Base-by-base conservation (phyloP, 2,113 vertebrate species). In the Esox niger region DNA sequence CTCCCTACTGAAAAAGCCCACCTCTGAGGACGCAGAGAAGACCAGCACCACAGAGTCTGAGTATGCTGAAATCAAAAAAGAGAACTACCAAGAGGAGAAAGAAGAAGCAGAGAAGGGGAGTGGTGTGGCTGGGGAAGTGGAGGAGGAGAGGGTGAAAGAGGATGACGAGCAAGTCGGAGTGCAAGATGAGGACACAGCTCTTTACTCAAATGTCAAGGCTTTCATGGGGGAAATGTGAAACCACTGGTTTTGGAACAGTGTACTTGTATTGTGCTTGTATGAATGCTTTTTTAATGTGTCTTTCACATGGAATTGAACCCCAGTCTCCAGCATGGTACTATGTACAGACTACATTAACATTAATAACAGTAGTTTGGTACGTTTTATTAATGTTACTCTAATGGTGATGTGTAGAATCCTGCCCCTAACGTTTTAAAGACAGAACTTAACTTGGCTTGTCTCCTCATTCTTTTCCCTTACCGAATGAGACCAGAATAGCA, bases 61-160 rank as follows among this genome's bases (percentile, higher is more conserved):
- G 29, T 91, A 91, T 0, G 85, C 89, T 26, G 88, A 90, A 71
- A 85, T 91, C 55, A 85, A 81, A 61, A 68, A 6, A 21, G 69
- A 52, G 49, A 11, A 10, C 11, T n/a, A 15, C 33, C 9, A 10
- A 3, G 20, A 15, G 5, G 4, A 17, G 4, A 1, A 11, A 15
- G 52, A 72, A 2, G 10, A 25, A 0, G 46, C 21, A 0, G 35
- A 0, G 9, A 68, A 66, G 61, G 68, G 21, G 4, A 32, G 17
- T 1, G 20, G 9, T 29, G n/a, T 32, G 46, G 29, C 6, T 9
- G 63, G 54, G 3, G 63, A n/a, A n/a, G 64, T 70, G 17, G 52
- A 43, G 10, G 68, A 27, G 46, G 66, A 0, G 5, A 43, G 62
- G 8, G 33, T 2, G 46, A 20, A 0, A 2, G 29, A 56, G 49